Percentiles rank a stretch among this genome's conserved stretches.
Evolutionary conservation across 2,113 vertebrate species (phyloP).

Genomic region (Forbesichthys papilliferus): DNA sequence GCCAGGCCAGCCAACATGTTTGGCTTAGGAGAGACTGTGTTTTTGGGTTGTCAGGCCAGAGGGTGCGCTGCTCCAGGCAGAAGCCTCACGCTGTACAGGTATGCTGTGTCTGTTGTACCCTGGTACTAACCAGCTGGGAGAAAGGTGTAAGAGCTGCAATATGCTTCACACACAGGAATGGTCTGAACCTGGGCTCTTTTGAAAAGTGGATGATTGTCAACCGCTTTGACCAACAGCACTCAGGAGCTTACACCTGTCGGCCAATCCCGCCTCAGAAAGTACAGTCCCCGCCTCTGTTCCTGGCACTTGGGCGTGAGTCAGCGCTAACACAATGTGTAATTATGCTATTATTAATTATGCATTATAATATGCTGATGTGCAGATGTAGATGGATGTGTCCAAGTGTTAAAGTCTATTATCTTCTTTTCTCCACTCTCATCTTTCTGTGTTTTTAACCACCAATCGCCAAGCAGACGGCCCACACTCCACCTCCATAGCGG

Average conservation of each 20-base stretch:
- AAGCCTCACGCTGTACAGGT: slow-evolving; percentile 74
- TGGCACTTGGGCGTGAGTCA: slow-evolving; percentile 74
- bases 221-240: slow-evolving; percentile 69
- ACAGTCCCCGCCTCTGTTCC: slow-evolving; percentile 61
- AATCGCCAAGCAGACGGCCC: slow-evolving; percentile 61
- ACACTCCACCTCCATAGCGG: slow-evolving; percentile 62
- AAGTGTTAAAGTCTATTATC: not conserved
- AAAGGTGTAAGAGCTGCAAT: not conserved
- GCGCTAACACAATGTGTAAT: not conserved
- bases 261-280: slow-evolving; percentile 75
- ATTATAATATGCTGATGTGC: not conserved
- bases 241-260: slow-evolving; percentile 73
- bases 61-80: slow-evolving; percentile 75
- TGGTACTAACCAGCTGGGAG: not conserved
- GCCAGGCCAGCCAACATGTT: slow-evolving; percentile 70
- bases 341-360: too few species aligned
- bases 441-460: too few species aligned
- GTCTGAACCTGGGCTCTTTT: slow-evolving; percentile 70
- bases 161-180: slow-evolving; percentile 53
- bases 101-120: not conserved
- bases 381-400: not conserved
- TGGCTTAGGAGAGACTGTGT: slow-evolving; percentile 74
- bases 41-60: slow-evolving; percentile 72
- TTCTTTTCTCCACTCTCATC: not conserved
- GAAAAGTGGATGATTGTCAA: slow-evolving; percentile 71